Conservation (phyloP, 2,888 invertebrate species). For the Megalurothrips usitatus region DNA sequence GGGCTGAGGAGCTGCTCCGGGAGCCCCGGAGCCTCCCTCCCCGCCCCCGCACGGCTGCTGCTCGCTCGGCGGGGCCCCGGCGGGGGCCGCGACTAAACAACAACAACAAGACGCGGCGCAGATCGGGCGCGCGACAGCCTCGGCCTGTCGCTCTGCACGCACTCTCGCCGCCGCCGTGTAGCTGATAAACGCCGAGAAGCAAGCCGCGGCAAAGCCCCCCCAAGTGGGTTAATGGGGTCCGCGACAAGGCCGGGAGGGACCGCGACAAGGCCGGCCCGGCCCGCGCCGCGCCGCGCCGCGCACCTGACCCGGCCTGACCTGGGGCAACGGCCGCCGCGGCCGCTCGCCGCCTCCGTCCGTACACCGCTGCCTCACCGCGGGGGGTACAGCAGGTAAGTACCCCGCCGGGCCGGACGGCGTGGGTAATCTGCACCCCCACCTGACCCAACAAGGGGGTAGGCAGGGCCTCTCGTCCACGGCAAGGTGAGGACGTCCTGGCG, state of each 20-base stretch:
- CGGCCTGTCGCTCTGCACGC: too few species aligned
- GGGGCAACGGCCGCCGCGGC: background rate
- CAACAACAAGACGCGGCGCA: background rate
- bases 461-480: too few species aligned
- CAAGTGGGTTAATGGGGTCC: too few species aligned
- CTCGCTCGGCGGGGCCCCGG: background rate
- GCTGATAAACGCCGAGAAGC: too few species aligned
- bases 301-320: background rate
- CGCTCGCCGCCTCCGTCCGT: too few species aligned
- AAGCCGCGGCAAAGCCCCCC: too few species aligned
- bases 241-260: too few species aligned
- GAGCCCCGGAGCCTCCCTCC: background rate
- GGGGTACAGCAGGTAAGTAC: background rate
- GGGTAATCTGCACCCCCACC: too few species aligned
- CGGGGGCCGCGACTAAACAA: background rate
- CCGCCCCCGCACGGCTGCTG: background rate
- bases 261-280: background rate
- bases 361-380: background rate
- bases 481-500: too few species aligned
- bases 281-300: background rate
- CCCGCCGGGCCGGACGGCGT: background rate
- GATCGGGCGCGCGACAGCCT: too few species aligned
- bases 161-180: too few species aligned
- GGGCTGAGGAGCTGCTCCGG: background rate
- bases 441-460: too few species aligned